phyloP scores from a whole-genome alignment of 2,888 invertebrate species.

The Pristionchus arcanus region DNA sequence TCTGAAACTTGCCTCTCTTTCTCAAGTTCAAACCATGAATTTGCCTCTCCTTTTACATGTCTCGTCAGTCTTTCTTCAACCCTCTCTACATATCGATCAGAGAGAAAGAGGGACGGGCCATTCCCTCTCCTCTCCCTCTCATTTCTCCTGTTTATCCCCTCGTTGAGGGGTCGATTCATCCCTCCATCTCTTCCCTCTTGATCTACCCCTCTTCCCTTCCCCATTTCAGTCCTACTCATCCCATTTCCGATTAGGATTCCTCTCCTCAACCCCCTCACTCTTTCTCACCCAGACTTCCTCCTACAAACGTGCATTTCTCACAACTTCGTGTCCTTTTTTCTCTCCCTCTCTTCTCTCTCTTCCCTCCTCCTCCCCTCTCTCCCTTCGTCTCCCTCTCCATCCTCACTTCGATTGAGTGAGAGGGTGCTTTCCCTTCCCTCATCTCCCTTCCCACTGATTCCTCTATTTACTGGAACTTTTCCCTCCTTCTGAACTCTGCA shows the following conservation, averaged over 20 bases:
- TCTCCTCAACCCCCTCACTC: background rate
- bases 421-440: constrained; percentile 22
- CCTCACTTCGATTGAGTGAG: constrained; percentile 32
- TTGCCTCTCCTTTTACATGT: background rate
- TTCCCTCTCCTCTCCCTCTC: background rate
- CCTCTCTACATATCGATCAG: constrained; percentile 41
- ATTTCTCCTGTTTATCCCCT: constrained; percentile 40
- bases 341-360: background rate
- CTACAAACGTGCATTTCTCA: background rate
- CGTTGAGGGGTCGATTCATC: constrained; percentile 21
- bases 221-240: background rate
- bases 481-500: background rate
- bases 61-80: background rate
- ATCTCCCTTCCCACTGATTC: constrained; percentile 17
- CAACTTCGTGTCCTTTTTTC: constrained; percentile 28
- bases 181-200: background rate
- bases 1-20: background rate
- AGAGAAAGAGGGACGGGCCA: background rate
- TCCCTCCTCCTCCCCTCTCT: background rate
- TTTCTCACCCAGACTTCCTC: background rate
- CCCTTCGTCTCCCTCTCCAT: background rate
- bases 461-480: constrained; percentile 39
- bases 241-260: background rate
- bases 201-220: constrained; percentile 15
- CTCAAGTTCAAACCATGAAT: background rate